phyloP scores from a whole-genome alignment of 1,140 invertebrate genomes.

The Ylistrum balloti region DNA sequence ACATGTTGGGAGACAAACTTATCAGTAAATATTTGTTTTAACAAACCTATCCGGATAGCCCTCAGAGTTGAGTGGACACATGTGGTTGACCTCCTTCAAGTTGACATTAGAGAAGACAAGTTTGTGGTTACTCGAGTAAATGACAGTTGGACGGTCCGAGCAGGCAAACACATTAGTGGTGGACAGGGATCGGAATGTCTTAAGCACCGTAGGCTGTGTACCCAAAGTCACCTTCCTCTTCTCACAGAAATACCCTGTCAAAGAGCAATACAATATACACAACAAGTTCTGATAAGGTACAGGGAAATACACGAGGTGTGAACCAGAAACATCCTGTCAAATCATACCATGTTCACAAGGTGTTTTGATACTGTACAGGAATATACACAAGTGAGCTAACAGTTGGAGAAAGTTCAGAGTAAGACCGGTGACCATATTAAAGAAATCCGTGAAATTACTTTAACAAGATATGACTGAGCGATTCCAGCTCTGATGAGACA shows the following conservation, averaged over 20 bases:
- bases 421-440: too few species aligned
- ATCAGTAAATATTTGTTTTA: too few species aligned
- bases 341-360: too few species aligned
- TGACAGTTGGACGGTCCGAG: constrained; percentile 98
- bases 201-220: constrained; percentile 97
- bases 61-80: constrained; percentile 97
- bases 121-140: constrained; percentile 99
- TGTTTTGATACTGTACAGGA: too few species aligned
- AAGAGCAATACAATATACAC: background rate
- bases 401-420: too few species aligned
- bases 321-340: too few species aligned
- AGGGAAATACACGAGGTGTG: too few species aligned
- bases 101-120: constrained; percentile 99
- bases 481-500: too few species aligned
- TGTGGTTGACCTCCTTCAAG: constrained; percentile 98
- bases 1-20: constrained; percentile 66
- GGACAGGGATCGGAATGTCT: constrained; percentile 94
- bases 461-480: too few species aligned
- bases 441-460: too few species aligned
- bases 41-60: constrained; percentile 96
- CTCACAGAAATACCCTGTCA: constrained; percentile 76
- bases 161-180: constrained; percentile 99
- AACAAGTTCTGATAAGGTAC: too few species aligned
- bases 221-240: constrained; percentile 91
- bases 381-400: too few species aligned